Evolutionary conservation across 2,797 vertebrate genomes (phyloP).

Genomic region (Microctenopoma stevenorrisi): DNA sequence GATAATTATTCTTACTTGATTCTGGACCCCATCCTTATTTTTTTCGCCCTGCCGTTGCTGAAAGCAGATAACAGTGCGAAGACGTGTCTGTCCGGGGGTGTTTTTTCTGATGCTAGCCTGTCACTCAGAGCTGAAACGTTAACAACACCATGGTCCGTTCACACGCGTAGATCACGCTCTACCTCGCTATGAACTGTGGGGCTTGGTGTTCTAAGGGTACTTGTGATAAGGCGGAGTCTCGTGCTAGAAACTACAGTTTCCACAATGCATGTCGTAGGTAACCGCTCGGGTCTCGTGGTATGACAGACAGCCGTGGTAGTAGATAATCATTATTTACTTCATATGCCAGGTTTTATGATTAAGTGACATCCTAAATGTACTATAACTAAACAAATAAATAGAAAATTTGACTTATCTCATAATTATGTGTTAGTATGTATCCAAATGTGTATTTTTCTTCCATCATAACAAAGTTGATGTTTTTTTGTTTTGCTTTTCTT

Average conservation of each 20-base stretch:
- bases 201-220: slow-evolving; percentile 54
- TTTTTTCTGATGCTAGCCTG: slow-evolving; percentile 62
- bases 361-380: no score
- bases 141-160: slow-evolving; percentile 73
- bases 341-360: not conserved
- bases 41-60: slow-evolving; percentile 41
- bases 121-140: slow-evolving; percentile 61
- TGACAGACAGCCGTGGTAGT: not conserved
- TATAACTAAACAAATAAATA: no score
- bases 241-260: slow-evolving; percentile 70
- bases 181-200: slow-evolving; percentile 55
- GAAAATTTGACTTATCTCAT: no score
- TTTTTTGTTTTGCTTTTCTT: no score
- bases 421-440: no score
- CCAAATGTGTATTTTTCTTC: no score
- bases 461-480: no score
- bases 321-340: not conserved
- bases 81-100: slow-evolving; percentile 64
- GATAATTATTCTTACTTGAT: slow-evolving; percentile 79
- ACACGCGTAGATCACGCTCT: slow-evolving; percentile 68
- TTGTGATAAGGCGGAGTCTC: accelerated
- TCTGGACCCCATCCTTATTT: slow-evolving; percentile 81
- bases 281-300: slow-evolving; percentile 53
- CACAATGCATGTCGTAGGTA: slow-evolving; percentile 29
- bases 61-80: slow-evolving; percentile 43